Base-by-base conservation (phyloP, 2,888 invertebrate genomes). In the Lasioglossum lativentre region DNA sequence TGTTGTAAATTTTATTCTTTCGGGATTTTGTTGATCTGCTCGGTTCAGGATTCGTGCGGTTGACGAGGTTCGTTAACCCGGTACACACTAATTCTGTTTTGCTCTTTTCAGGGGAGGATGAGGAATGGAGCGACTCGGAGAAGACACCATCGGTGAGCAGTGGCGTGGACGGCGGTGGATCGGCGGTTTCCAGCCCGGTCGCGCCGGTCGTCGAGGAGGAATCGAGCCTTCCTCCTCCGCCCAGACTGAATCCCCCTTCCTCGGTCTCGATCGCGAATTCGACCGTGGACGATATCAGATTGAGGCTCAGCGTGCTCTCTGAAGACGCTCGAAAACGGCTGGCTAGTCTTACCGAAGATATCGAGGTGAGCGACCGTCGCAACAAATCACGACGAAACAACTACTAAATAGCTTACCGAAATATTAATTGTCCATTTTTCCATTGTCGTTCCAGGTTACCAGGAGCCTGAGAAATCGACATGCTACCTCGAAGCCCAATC, bases 111-210 rank as follows among this genome's bases (percentile, higher is more conserved):
- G 95, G 95, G 93, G 95, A 95, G 92, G 95, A 95, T 94, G 95
- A 95, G 88, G 95, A 95, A 92, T 95, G 95, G 95, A 94, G 95
- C 90, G 95, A 95, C 83, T 95, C 95, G 89, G 94, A 94, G 87
- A 95, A 94, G 89, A 94, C 95, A 81, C 95, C 94, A 83, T 95
- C 94, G 93, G 95, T 95, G 90, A 95, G 94, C 93, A 95, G 95
- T 89, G 95, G 95, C 56, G 89, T 94, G 59, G 95, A 95, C 73
- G 95, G 95, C 63, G 93, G 93, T 52, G 94, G 95, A 78, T 95
- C 95, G 68, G 93, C 93, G 38, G 94, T 94, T 4, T 95, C 95
- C 56, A 95, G 95, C 90, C 95, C 95, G 71, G 90, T 93, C 56
- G 93, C 94, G 68, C 91, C 93, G 19, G 88, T 91, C 74, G 91